A percentile compares a stretch with the other conserved stretches of the same genome.
These are phyloP conservation scores for Cephus runcator DNA, from an alignment of 2,888 invertebrate genomes.

Conservation along the genomic window DNA sequence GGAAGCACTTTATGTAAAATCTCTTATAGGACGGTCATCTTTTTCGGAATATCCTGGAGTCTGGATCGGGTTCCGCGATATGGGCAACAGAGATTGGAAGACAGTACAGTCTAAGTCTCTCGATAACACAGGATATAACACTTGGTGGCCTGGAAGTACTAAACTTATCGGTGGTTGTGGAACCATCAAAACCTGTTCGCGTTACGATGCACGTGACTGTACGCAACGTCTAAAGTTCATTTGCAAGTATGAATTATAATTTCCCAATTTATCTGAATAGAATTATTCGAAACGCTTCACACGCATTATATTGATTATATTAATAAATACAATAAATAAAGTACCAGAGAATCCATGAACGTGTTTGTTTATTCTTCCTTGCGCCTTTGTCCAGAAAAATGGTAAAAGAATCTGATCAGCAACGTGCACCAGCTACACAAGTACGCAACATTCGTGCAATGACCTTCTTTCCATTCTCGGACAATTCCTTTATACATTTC, in stretches of 20 bases:
- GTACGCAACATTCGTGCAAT: background rate
- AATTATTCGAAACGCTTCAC: background rate
- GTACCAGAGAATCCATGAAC: background rate
- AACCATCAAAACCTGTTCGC: slow-evolving; percentile 11
- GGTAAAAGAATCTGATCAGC: background rate
- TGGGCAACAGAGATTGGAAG: slow-evolving; percentile 1
- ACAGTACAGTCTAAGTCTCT: slow-evolving; percentile 9
- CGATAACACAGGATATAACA: slow-evolving; percentile 10
- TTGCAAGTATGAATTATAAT: background rate
- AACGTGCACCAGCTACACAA: background rate
- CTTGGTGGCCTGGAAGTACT: slow-evolving; percentile 8
- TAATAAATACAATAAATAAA: background rate
- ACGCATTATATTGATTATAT: background rate
- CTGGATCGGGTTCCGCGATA: slow-evolving; percentile 16
- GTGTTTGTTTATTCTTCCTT: background rate
- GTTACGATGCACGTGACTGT: background rate
- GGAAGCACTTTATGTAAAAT: slow-evolving; percentile 7
- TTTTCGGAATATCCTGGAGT: slow-evolving; percentile 2
- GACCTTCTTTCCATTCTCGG: background rate
- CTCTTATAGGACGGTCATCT: background rate
- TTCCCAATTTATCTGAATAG: background rate
- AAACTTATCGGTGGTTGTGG: slow-evolving; percentile 2
- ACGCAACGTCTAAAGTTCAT: background rate
- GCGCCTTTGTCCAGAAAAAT: background rate
- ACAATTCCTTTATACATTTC: background rate